Evolutionary conservation across 1,140 invertebrate genomes (phyloP).

Genomic region (Diachasma alloeum): DNA sequence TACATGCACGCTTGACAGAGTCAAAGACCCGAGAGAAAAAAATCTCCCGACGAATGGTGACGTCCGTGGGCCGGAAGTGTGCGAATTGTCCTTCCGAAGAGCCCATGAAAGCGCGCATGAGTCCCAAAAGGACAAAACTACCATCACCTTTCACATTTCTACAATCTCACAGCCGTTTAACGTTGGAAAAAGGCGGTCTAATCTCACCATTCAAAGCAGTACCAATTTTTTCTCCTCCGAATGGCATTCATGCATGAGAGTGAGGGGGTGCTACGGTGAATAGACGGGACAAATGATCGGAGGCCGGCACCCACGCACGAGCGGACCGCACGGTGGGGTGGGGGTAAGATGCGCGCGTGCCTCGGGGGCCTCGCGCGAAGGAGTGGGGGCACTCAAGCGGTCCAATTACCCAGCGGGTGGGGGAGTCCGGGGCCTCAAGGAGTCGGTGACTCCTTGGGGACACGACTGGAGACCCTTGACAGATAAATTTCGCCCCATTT

Average conservation of each 20-base stretch:
- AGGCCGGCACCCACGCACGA: not conserved
- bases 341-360: not conserved
- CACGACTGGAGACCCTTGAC: not conserved
- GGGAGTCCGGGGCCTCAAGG: not conserved
- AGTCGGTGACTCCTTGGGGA: not conserved
- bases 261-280: not conserved
- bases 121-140: constrained; percentile 13
- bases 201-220: constrained; percentile 18
- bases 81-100: constrained; percentile 12
- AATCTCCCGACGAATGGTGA: not conserved
- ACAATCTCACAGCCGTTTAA: constrained; percentile 43
- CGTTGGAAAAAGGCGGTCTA: constrained; percentile 21
- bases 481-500: not conserved
- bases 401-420: not conserved
- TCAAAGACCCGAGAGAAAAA: not conserved
- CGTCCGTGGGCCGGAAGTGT: constrained; percentile 15
- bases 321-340: not conserved
- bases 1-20: not conserved
- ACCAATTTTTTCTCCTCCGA: not conserved
- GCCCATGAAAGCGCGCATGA: not conserved
- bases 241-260: not conserved
- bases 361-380: not conserved
- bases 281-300: not conserved
- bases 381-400: not conserved
- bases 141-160: constrained; percentile 24